Base-by-base conservation (phyloP, 2,797 vertebrate species). In the Enteromius mattozi region DNA sequence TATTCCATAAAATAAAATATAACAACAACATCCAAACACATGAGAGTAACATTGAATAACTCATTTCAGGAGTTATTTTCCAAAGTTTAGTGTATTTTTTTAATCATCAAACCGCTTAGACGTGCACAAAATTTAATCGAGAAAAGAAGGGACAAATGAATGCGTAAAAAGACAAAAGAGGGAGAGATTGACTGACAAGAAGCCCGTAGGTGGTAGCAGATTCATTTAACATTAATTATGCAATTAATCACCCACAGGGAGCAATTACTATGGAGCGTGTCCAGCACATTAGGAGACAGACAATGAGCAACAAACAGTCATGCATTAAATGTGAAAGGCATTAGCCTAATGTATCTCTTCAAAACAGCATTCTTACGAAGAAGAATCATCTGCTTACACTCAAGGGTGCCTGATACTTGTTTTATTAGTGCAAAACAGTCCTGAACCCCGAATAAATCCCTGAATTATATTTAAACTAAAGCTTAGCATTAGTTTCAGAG, bases 211-310 rank as follows among this genome's bases (percentile, higher is more conserved):
- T 80, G 45, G 66, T 27, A 40, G 27, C 40, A 49, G 69, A 78
- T 80, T 69, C 5, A 45, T 87, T 63, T 81, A 86, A 82, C 77
- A 87, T 88, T 90, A 86, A 89, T 88, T 76, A 78, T 30, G 80
- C 65, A 47, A 78, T 75, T 88, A 85, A 91, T 89, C 83, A 82
- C 78, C 86, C 74, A 74, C 76, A 72, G 70, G 82, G 72, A 63
- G 70, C 45, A 82, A 63, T 83, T 66, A 83, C 65, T 45, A 2
- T 27, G n/a, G 80, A 86, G 70, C 42, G 79, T 84, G 68, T 82
- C 66, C 82, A 87, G 83, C 49, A 71, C 71, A 72, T 82, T 69
- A 88, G 30, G 79, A 84, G 86, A 49, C 66, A 78, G 30, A 78
- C 77, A 42, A 59, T 65, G 66, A 81, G 54, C 71, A 71, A 45